phyloP scores from a whole-genome alignment of 1,140 invertebrate species.

The Drosophila suzukii region DNA sequence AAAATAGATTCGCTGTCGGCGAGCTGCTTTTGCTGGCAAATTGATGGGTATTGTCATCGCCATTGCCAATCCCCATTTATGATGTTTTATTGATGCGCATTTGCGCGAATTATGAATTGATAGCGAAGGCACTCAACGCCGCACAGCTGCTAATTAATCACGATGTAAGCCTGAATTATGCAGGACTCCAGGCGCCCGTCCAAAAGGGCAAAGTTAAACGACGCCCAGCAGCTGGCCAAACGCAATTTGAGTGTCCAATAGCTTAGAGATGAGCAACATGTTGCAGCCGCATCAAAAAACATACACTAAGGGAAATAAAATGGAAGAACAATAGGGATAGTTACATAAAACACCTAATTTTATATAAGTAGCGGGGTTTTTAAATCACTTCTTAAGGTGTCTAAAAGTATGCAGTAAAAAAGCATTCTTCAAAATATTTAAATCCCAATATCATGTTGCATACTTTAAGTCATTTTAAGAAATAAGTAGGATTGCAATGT shows the following conservation, averaged over 20 bases:
- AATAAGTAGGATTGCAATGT: too few relatives aligned
- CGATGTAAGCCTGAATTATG: slow-evolving; percentile 48
- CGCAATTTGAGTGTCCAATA: slow-evolving; percentile 26
- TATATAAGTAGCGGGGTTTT: neutral
- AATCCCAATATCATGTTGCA: too few relatives aligned
- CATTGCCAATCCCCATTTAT: slow-evolving; percentile 8
- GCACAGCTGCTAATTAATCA: slow-evolving; percentile 61
- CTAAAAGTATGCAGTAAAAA: neutral
- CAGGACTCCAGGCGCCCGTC: slow-evolving; percentile 18
- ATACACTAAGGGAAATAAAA: slow-evolving; percentile 3
- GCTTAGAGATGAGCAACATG: slow-evolving; percentile 38
- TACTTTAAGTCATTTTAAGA: too few relatives aligned
- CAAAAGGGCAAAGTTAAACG: slow-evolving; percentile 42
- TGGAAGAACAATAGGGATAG: neutral
- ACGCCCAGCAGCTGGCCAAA: slow-evolving; percentile 53
- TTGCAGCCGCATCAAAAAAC: slow-evolving; percentile 7
- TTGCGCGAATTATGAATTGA: slow-evolving; percentile 47
- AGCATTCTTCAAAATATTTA: too few relatives aligned
- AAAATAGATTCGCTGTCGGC: slow-evolving; percentile 21
- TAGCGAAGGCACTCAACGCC: slow-evolving; percentile 44
- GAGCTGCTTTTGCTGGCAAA: slow-evolving; percentile 11
- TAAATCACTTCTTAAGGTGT: neutral
- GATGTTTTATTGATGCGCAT: slow-evolving; percentile 35
- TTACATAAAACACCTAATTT: too few relatives aligned
- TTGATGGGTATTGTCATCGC: slow-evolving; percentile 36